Base-by-base conservation (phyloP, 2,888 invertebrate species). In the Lottia gigantea region DNA sequence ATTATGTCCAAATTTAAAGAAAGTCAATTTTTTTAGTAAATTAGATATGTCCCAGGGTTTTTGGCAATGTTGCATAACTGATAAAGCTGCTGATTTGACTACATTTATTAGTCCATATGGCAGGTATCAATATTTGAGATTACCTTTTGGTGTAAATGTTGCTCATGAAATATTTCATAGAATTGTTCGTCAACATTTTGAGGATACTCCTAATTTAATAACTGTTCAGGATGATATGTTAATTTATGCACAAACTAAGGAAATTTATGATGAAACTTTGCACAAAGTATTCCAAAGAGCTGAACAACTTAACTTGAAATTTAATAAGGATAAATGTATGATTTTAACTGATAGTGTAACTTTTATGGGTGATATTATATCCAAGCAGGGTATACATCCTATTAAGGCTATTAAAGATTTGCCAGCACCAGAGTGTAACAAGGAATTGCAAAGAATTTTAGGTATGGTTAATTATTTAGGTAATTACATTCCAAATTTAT, bases 401-500 rank as follows among this genome's bases (percentile, higher is more conserved):
- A 49, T 49, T 49, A 16, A 49, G 49, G 15, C 49, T 49, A 49
- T 49, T 49, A 49, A 15, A 49, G 49, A 49, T 16, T 49, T 49
- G 19, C n/a, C 49, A n/a, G 16, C 49, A n/a, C 49, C 49, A 4
- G 19, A 49, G 16, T n/a, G 19, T 49, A n/a, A n/a, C 6, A 15
- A 49, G 49, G 49, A 49, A 15, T 19, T 49, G 16, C 16, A 19
- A 49, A 49, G 49, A 49, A 49, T 49, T 49, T 19, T 49, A 4
- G 49, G 49, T 49, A 49, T 49, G 49, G 49, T 49, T n/a, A 49
- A 49, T 49, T 49, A 55, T 55, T 55, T 55, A 55, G 55, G 6
- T n/a, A 55, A n/a, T 12, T 55, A 19, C 12, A 55, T 55, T 19
- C 55, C 55, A 19, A 55, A 55, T 55, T 55, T 55, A 55, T 55